A percentile compares a stretch with the other conserved stretches of the same genome.
Evolutionary conservation across 2,888 invertebrate species (phyloP).

Genomic region (Anthophora plumipes): DNA sequence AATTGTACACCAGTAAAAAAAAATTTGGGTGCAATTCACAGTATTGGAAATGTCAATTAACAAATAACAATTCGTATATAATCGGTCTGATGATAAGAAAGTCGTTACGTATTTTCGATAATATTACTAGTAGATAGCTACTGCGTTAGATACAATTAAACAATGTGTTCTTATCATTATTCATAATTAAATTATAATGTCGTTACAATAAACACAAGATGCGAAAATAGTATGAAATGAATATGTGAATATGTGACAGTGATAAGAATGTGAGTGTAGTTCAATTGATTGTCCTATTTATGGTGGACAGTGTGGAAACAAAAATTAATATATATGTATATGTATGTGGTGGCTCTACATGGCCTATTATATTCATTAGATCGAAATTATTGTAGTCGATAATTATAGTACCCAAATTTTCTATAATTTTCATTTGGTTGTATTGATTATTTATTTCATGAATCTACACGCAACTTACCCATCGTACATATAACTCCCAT

Average conservation of each 20-base stretch:
- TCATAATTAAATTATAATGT: conserved; percentile 70
- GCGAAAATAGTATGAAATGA: conserved; percentile 45
- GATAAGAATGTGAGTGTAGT: conserved; percentile 40
- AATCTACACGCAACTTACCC: conserved; percentile 51
- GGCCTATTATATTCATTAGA: conserved; percentile 69
- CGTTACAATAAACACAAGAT: conserved; percentile 54
- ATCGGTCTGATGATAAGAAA: conserved; percentile 69
- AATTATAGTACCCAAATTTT: conserved; percentile 57
- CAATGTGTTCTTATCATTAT: conserved; percentile 78
- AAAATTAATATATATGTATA: conserved; percentile 57
- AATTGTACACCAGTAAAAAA: conserved; percentile 30
- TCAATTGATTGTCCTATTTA: conserved; percentile 49
- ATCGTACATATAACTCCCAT: conserved; percentile 40
- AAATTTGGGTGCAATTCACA: conserved; percentile 68
- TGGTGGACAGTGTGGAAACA: conserved; percentile 35
- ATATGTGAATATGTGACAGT: conserved; percentile 41
- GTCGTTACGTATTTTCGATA: conserved; percentile 78
- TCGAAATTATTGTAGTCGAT: conserved; percentile 52
- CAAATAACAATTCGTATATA: conserved; percentile 66
- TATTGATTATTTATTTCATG: conserved; percentile 58
- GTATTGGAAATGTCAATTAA: conserved; percentile 80
- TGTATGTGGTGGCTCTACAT: conserved; percentile 70
- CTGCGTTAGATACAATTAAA: conserved; percentile 75
- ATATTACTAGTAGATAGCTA: conserved; percentile 74
- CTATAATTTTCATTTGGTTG: conserved; percentile 55